Evolutionary conservation across 1,140 invertebrate species (phyloP).

Genomic region (Anastrepha ludens): DNA sequence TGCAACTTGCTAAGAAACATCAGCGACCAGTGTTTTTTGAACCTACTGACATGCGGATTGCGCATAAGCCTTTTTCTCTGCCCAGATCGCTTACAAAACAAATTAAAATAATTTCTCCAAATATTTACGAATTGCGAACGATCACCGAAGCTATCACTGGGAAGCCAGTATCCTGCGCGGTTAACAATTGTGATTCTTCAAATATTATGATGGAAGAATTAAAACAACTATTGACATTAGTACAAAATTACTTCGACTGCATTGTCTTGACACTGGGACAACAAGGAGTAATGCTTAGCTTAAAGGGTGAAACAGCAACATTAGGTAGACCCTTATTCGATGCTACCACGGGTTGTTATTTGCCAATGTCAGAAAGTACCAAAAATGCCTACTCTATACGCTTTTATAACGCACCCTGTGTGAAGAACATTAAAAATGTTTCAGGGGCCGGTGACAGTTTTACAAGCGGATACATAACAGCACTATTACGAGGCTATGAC

Average conservation of each 20-base stretch:
- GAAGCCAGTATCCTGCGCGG: not conserved
- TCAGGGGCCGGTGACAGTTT: constrained; percentile 82
- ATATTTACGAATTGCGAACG: constrained; percentile 81
- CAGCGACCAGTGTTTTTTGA: constrained; percentile 84
- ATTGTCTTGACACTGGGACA: constrained; percentile 78
- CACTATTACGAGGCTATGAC: constrained; percentile 73
- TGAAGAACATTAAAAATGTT: constrained; percentile 77
- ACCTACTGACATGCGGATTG: constrained; percentile 80
- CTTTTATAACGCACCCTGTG: constrained; percentile 74
- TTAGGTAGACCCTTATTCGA: constrained; percentile 61
- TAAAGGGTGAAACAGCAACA: constrained; percentile 57
- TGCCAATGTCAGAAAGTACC: not conserved
- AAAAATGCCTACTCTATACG: constrained; percentile 59
- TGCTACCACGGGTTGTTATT: constrained; percentile 1
- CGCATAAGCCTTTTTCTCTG: constrained; percentile 77
- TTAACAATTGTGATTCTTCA: not conserved
- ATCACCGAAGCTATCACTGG: constrained; percentile 73
- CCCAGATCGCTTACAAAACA: constrained; percentile 66
- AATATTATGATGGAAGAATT: constrained; percentile 41
- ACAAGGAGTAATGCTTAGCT: constrained; percentile 76
- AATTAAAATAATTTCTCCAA: constrained; percentile 82
- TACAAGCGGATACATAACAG: constrained; percentile 78
- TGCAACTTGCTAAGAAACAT: constrained; percentile 79
- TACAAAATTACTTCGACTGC: constrained; percentile 74
- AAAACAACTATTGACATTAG: constrained; percentile 60